Evolutionary conservation across 2,113 vertebrate species (phyloP), one percentile per base, ranked within the genome.

Genomic region (Piprites chloris): DNA sequence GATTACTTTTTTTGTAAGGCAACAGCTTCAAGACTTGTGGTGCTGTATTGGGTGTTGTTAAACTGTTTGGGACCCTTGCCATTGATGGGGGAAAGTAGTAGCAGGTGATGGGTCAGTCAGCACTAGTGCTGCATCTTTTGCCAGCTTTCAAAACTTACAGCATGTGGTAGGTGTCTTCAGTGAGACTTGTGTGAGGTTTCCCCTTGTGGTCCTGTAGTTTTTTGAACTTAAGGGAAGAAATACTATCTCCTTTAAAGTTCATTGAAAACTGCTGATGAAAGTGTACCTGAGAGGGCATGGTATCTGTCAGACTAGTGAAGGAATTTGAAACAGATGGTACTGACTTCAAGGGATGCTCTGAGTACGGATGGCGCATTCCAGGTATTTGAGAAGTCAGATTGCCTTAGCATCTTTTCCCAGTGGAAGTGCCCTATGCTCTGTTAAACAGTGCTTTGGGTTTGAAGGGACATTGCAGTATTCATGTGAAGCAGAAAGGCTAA

Each of bases 111-210:
- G 33, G 24, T 27, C 58, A n/a, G 24, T 65, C 17, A 18, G 42
- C 11, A 8, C 53, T 46, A 22, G 8, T 1, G 5, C 44, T 28
- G 33, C 9, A 6, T 61, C 12, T 1, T 50, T 42, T 61, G 33
- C 19, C 52, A 52, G 24, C 8, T 28, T 53, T 76, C 24, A 68
- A 13, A 88, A 22, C 13, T 30, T 37, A 1, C 3, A 12, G 9
- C 2, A 0, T 0, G 0, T 14, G 24, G 22, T 9, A 11, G 7
- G 2, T 56, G 21, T 53, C 62, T n/a, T 49, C 47, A 14, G 24
- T 22, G 59, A 73, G 55, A 23, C 8, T 41, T 69, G 7, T 26
- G 15, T 71, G 35, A 62, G n/a, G 33, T 12, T 77, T 78, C 21
- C 33, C 6, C 8, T 68, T 3, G 0, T 12, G 42, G 39, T 44